Percentiles rank a stretch among this genome's conserved stretches.
phyloP scores from a whole-genome alignment of 1,140 invertebrate species.

The Drosophila pruinosa region DNA sequence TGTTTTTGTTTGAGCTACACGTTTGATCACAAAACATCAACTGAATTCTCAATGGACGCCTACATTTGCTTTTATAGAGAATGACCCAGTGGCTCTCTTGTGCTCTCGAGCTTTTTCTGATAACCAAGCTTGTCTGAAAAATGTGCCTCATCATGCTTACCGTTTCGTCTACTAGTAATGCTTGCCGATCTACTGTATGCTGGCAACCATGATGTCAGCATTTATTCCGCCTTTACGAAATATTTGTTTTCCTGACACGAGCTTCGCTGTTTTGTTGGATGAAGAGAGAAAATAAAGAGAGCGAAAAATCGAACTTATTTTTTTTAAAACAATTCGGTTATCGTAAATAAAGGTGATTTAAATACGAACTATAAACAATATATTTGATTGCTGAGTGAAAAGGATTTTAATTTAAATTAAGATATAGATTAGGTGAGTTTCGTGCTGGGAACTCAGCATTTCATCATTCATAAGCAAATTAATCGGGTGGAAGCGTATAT shows the following conservation, averaged over 20 bases:
- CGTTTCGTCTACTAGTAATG: background rate
- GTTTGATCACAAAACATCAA: conserved; percentile 2
- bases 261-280: background rate
- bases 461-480: background rate
- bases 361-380: no score
- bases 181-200: background rate
- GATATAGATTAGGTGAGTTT: no score
- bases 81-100: background rate
- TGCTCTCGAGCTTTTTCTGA: background rate
- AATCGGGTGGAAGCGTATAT: background rate
- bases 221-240: no score
- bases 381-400: no score
- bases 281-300: background rate
- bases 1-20: background rate
- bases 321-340: background rate
- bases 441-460: no score
- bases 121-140: conserved; percentile 2
- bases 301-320: background rate
- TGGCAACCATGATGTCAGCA: background rate
- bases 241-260: background rate
- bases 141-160: conserved; percentile 24
- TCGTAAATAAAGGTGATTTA: no score
- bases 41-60: background rate
- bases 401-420: no score
- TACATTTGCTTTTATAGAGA: background rate